Conservation (phyloP, 2,797 vertebrate species). For the Sebastolobus altivelis region DNA sequence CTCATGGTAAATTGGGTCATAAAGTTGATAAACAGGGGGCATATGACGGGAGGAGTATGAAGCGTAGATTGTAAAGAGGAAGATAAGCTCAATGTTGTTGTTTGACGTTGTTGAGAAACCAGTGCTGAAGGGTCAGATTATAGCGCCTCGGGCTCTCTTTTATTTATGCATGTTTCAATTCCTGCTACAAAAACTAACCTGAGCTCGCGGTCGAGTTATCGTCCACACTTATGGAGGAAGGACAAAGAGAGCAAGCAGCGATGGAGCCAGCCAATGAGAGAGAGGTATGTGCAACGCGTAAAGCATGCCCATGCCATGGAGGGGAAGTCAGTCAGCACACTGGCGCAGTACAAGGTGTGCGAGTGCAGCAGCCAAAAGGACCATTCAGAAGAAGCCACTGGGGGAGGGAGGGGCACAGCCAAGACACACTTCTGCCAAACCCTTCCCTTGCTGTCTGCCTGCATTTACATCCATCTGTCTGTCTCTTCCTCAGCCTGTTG, state of each 20-base stretch:
- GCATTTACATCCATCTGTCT: slow-evolving; percentile 20
- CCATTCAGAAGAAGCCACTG: slow-evolving; percentile 50
- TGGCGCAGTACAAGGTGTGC: slow-evolving; percentile 64
- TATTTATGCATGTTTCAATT: slow-evolving; percentile 19
- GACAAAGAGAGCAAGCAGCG: slow-evolving; percentile 67
- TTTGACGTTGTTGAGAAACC: neutral
- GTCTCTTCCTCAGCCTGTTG: slow-evolving; percentile 23
- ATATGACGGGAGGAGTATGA: slow-evolving; percentile 1
- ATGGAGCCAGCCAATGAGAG: slow-evolving; percentile 75
- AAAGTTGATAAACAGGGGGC: slow-evolving; percentile 61
- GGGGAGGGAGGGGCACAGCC: slow-evolving; percentile 40
- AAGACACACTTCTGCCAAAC: slow-evolving; percentile 41
- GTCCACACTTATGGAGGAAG: slow-evolving; percentile 46
- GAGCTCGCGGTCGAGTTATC: slow-evolving; percentile 13
- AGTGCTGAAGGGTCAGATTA: slow-evolving; percentile 18
- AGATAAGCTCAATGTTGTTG: slow-evolving; percentile 8
- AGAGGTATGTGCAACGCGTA: slow-evolving; percentile 51
- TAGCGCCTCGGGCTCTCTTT: slow-evolving; percentile 4
- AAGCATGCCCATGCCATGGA: slow-evolving; percentile 74
- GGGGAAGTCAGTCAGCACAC: slow-evolving; percentile 58
- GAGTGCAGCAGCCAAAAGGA: slow-evolving; percentile 60
- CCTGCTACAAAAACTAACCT: slow-evolving; percentile 37
- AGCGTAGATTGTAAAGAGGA: neutral
- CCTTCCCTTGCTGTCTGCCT: slow-evolving; percentile 33
- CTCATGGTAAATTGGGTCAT: slow-evolving; percentile 56